A percentile compares a stretch with the other conserved stretches of the same genome.
Evolutionary conservation across 2,797 vertebrate species (phyloP).

Genomic region (Sebastes hopkinsi): DNA sequence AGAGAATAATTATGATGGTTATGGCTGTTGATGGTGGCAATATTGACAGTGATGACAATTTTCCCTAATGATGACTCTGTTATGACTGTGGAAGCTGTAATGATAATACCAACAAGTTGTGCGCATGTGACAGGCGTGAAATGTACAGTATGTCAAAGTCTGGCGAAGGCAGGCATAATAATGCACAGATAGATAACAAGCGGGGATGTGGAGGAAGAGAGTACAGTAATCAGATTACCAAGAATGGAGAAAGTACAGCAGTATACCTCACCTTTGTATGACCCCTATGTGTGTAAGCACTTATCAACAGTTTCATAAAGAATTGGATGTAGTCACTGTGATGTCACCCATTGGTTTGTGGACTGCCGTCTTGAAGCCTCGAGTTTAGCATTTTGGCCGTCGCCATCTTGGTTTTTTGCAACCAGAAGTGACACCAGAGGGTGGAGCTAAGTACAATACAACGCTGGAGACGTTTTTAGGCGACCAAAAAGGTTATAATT

Average conservation of each 20-base stretch:
- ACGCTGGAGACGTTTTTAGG: no score
- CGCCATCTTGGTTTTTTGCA: no score
- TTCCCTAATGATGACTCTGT: constrained; percentile 34
- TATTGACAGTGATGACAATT: constrained; percentile 42
- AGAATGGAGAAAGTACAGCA: no score
- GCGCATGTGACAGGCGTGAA: constrained; percentile 32
- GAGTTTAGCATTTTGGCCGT: no score
- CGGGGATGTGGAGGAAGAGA: neutral
- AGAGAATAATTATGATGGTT: constrained; percentile 34
- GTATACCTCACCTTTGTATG: neutral
- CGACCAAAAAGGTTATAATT: no score
- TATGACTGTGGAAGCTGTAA: constrained; percentile 8
- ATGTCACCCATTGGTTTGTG: no score
- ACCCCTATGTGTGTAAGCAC: neutral
- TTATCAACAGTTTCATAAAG: neutral
- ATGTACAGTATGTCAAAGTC: constrained; percentile 18
- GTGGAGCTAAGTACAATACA: no score
- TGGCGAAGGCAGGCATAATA: neutral
- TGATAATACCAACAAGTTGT: neutral
- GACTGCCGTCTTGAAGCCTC: no score
- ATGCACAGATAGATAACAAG: constrained; percentile 14
- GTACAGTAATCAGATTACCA: constrained; percentile 4
- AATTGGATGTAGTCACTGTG: no score
- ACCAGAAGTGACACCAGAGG: no score
- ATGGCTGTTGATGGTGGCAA: constrained; percentile 24